Percentiles rank a stretch among this genome's conserved stretches.
phyloP scores from a whole-genome alignment of 2,113 vertebrate genomes.

The Nipponia nippon region DNA sequence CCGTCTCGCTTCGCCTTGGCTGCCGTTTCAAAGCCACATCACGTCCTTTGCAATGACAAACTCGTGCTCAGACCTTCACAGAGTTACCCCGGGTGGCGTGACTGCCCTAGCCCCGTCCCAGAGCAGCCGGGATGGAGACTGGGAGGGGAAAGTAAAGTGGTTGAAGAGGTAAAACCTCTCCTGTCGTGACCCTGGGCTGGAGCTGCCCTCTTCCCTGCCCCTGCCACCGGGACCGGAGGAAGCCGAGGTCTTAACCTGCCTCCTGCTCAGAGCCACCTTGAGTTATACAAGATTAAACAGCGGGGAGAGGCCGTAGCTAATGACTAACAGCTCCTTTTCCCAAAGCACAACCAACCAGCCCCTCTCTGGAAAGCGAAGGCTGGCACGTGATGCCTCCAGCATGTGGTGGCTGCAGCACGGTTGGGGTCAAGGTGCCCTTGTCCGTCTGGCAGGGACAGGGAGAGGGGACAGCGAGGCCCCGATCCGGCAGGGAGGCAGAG shows the following conservation, averaged over 20 bases:
- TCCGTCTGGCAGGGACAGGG: not conserved
- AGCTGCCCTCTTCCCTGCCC: not conserved
- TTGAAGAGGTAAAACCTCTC: not conserved
- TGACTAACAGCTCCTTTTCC: not conserved
- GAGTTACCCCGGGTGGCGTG: rapidly evolving
- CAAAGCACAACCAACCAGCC: not conserved
- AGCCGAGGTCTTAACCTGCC: rapidly evolving
- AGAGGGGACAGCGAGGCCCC: not conserved
- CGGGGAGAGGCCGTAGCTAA: rapidly evolving
- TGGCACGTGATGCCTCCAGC: not conserved
- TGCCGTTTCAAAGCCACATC: not conserved
- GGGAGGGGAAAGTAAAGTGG: not conserved
- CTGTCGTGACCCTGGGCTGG: not conserved
- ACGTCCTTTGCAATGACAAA: not conserved
- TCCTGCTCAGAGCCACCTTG: not conserved
- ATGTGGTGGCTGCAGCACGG: not conserved
- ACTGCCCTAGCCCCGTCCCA: not conserved
- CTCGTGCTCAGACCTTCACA: not conserved
- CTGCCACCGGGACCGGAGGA: not conserved
- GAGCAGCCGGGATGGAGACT: rapidly evolving
- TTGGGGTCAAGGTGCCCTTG: not conserved
- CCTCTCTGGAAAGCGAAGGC: rapidly evolving
- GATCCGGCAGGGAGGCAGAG: rapidly evolving
- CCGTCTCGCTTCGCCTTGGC: not conserved
- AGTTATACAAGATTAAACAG: not conserved